These are phyloP conservation scores for Cyphomyrmex costatus DNA, from an alignment of 1,140 invertebrate species.

Conservation along the genomic window DNA sequence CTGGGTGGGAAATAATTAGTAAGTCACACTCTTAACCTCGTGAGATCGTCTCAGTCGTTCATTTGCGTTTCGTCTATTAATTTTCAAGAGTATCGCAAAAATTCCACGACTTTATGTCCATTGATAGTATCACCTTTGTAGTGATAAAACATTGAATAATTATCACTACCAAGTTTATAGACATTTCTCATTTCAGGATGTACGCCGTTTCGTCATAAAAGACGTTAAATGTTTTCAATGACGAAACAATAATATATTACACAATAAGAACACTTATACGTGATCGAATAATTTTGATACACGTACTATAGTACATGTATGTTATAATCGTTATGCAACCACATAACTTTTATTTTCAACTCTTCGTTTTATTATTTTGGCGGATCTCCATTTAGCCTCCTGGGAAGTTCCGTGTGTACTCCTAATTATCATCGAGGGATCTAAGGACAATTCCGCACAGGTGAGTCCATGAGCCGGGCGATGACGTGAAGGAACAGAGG, in stretches of 20 bases:
- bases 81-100: constrained; percentile 7
- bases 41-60: not conserved
- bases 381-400: constrained; percentile 41
- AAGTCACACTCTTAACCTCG: constrained; percentile 31
- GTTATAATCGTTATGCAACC: not conserved
- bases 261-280: not conserved
- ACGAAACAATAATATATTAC: not conserved
- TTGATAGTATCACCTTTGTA: not conserved
- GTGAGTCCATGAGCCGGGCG: constrained; percentile 30
- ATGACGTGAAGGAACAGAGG: constrained; percentile 20
- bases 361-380: not conserved
- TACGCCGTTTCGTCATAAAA: too few relatives aligned
- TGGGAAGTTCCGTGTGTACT: constrained; percentile 41
- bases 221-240: not conserved
- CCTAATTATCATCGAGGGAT: constrained; percentile 64
- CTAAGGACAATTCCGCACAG: constrained; percentile 44
- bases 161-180: not conserved
- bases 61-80: not conserved
- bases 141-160: not conserved
- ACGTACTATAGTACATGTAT: not conserved
- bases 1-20: too few relatives aligned
- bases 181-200: not conserved
- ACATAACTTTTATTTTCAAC: constrained; percentile 17
- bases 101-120: not conserved
- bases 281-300: not conserved